Percentiles rank a stretch among this genome's conserved stretches.
phyloP scores from a whole-genome alignment of 1,140 invertebrate species.

The Calosoma granatense region DNA sequence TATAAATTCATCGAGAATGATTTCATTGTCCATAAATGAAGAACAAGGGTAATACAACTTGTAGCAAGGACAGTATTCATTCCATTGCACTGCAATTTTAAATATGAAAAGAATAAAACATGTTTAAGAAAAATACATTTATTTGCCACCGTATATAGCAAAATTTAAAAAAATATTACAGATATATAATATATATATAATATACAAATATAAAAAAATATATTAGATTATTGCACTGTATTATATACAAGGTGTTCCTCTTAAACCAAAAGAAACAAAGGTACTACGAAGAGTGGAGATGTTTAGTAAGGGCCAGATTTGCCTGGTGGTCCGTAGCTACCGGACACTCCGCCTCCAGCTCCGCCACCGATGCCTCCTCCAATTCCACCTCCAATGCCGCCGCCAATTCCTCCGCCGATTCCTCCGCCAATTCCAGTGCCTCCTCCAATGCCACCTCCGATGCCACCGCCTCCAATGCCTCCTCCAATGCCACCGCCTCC shows the following conservation, averaged over 20 bases:
- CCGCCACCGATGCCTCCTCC: slow-evolving; percentile 21
- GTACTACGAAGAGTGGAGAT: background rate
- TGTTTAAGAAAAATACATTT: slow-evolving; percentile 10
- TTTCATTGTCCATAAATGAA: too few relatives aligned
- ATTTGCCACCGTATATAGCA: slow-evolving; percentile 14
- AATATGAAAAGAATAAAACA: too few relatives aligned
- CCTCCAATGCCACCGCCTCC: slow-evolving; percentile 30
- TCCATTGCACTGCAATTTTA: too few relatives aligned
- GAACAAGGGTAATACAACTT: too few relatives aligned
- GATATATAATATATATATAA: slow-evolving; percentile 7
- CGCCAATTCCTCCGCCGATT: slow-evolving; percentile 21
- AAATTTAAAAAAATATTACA: slow-evolving; percentile 12
- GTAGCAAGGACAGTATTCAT: too few relatives aligned
- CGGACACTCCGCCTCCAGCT: slow-evolving; percentile 20
- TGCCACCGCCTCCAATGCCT: slow-evolving; percentile 26
- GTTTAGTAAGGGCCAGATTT: slow-evolving; percentile 14
- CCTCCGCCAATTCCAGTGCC: slow-evolving; percentile 24
- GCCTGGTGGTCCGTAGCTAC: slow-evolving; percentile 16
- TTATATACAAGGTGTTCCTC: slow-evolving; percentile 3
- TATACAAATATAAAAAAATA: slow-evolving; percentile 11
- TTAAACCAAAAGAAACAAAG: background rate
- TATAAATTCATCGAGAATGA: too few relatives aligned
- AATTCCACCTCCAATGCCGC: slow-evolving; percentile 19
- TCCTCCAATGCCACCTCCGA: slow-evolving; percentile 22
- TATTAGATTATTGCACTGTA: slow-evolving; percentile 14